A percentile compares a stretch with the other conserved stretches of the same genome.
Conservation (phyloP, 2,888 invertebrate species). For the Chalcis sispes region DNA sequence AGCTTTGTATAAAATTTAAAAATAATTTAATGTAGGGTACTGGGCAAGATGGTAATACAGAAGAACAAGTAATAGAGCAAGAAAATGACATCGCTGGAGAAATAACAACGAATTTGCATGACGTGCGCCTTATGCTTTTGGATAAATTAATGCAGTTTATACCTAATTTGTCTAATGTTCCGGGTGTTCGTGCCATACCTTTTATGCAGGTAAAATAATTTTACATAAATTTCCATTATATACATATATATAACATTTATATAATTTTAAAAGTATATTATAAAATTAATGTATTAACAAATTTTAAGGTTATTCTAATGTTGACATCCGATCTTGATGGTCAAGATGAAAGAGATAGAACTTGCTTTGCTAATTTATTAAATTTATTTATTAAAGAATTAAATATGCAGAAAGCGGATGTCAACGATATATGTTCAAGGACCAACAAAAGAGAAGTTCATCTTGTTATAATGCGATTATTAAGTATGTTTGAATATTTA, state of each 20-base stretch:
- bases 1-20: neutral
- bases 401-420: slow-evolving; percentile 81
- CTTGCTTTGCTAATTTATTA: slow-evolving; percentile 86
- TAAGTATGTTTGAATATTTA: slow-evolving; percentile 80
- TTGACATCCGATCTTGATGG: slow-evolving; percentile 92
- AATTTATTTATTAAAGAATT: slow-evolving; percentile 84
- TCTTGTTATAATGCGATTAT: slow-evolving; percentile 89
- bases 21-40: slow-evolving; percentile 51
- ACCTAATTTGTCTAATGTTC: slow-evolving; percentile 85
- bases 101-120: slow-evolving; percentile 80
- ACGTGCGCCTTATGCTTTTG: slow-evolving; percentile 83
- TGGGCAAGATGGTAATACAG: slow-evolving; percentile 65
- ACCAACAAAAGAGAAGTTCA: slow-evolving; percentile 90
- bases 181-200: slow-evolving; percentile 92
- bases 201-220: slow-evolving; percentile 86
- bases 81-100: slow-evolving; percentile 73
- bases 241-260: no score
- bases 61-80: slow-evolving; percentile 71
- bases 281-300: neutral
- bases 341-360: slow-evolving; percentile 87
- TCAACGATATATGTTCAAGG: slow-evolving; percentile 79
- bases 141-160: slow-evolving; percentile 87
- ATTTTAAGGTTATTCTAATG: slow-evolving; percentile 86
- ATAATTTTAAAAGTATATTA: no score
- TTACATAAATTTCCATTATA: no score